Conservation (phyloP, 35 echinoderm and acorn worm species). For the Lytechinus pictus region DNA sequence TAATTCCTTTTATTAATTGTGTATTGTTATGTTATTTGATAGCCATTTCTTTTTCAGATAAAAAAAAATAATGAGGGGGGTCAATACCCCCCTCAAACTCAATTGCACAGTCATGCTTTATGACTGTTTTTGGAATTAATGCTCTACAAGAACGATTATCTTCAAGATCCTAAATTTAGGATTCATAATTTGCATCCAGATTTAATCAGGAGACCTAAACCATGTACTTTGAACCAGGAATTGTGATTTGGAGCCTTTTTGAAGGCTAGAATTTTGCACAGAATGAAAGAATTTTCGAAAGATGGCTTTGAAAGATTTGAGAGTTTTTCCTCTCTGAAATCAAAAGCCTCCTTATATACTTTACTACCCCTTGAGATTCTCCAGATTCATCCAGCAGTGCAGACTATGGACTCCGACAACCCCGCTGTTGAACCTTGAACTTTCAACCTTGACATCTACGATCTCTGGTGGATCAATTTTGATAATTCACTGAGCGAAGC, state of each 20-base stretch:
- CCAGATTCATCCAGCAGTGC: conserved; percentile 22
- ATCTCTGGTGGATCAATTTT: not conserved
- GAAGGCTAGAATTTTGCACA: conserved; percentile 25
- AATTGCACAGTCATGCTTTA: conserved; percentile 36
- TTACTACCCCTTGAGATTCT: conserved; percentile 19
- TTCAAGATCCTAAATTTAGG: conserved; percentile 13
- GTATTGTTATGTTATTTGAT: conserved; percentile 36
- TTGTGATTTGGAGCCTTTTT: conserved; percentile 9
- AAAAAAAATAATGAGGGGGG: not conserved
- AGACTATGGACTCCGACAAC: not conserved
- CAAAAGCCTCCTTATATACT: conserved; percentile 38
- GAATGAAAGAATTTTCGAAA: conserved; percentile 23
- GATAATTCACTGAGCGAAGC: not conserved
- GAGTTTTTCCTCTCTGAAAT: not conserved
- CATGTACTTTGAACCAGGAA: conserved; percentile 22
- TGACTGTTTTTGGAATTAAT: conserved; percentile 42
- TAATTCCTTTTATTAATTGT: conserved; percentile 4
- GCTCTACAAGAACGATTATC: not conserved
- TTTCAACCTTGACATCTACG: not conserved
- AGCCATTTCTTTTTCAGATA: conserved; percentile 44
- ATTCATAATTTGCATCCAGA: not conserved
- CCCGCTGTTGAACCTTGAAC: not conserved
- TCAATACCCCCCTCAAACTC: not conserved
- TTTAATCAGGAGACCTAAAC: not conserved
- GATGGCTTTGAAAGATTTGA: conserved; percentile 3